A percentile compares a stretch with the other conserved stretches of the same genome.
These are phyloP conservation scores for Mesitornis unicolor DNA, from an alignment of 2,113 vertebrate genomes.

Conservation along the genomic window DNA sequence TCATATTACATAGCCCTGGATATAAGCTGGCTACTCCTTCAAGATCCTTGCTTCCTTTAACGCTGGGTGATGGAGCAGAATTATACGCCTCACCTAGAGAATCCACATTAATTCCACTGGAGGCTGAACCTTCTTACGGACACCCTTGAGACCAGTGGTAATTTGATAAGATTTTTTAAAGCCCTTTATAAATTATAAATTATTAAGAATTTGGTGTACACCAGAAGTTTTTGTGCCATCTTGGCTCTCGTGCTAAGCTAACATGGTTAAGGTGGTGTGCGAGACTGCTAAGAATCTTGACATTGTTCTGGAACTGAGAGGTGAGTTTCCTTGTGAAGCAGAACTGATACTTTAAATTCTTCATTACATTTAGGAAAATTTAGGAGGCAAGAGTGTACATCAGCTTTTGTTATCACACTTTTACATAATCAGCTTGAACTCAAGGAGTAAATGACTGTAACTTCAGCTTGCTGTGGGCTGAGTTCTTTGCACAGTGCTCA, in stretches of 20 bases:
- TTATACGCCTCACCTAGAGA: not conserved
- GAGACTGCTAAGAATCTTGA: not conserved
- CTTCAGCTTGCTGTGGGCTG: not conserved
- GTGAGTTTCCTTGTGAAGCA: slow-evolving; percentile 7
- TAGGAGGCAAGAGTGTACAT: not conserved
- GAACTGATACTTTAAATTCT: slow-evolving; percentile 36
- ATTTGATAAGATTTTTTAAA: not conserved
- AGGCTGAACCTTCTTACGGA: not conserved
- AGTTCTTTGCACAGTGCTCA: not conserved
- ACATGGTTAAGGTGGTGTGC: not conserved
- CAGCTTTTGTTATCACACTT: slow-evolving; percentile 39
- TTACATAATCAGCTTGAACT: not conserved
- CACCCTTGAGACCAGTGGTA: not conserved
- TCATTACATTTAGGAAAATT: slow-evolving; percentile 35
- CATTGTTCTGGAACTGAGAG: not conserved
- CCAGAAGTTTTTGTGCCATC: not conserved
- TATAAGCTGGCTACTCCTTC: not conserved
- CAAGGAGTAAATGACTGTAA: not conserved
- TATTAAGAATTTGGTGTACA: not conserved
- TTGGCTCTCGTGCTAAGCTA: not conserved
- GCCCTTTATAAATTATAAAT: not conserved
- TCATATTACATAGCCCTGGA: not conserved
- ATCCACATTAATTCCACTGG: not conserved
- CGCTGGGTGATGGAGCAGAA: accelerated
- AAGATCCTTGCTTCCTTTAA: not conserved